Evolutionary conservation across 2,888 invertebrate species (phyloP), one percentile per base, ranked within the genome.

Genomic region (Drosophila helvetica): DNA sequence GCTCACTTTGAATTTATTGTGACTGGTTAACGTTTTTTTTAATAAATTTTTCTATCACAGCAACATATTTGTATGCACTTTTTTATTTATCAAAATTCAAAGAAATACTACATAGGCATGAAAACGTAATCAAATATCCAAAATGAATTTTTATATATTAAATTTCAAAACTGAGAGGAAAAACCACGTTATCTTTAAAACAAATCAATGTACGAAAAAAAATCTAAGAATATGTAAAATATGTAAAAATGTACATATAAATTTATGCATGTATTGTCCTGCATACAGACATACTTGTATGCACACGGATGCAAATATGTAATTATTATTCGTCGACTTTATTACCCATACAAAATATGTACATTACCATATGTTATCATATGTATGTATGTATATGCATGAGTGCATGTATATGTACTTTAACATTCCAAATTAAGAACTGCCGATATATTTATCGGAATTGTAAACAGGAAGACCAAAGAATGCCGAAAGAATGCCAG

Each of bases 31-130:
- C 87, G 67, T 80, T 38, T 88, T 88, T 88, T 76, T 84, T 88
- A 75, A 83, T 86, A 73, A 72, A 62, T 62, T 88, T 78, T 87
- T 84, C 87, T 89, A 84, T 89, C 89, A 87, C 87, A 84, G 89
- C 83, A 84, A 89, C 82, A 87, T 81, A 84, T 84, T 87, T 89
- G 88, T 89, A 89, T 89, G 85, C 77, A 78, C 77, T 83, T 84
- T 76, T 84, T 86, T 86, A 72, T 80, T 66, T 76, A 78, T 81
- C 76, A 85, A 71, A 54, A 62, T 62, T 55, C 53, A 56, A 73
- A 68, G 38, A 38, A 38, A 38, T 38, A n/a, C n/a, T n/a, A 15
- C 19, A 10, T 48, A 55, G 62, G 19, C n/a, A 51, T 33, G 51
- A 33, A 51, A 56, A 71, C 30, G 22, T 53, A 65, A 51, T 54